Percentiles rank a stretch among this genome's conserved stretches.
These are phyloP conservation scores for Neodiprion lecontei DNA, from an alignment of 1,140 invertebrate genomes.

Conservation along the genomic window DNA sequence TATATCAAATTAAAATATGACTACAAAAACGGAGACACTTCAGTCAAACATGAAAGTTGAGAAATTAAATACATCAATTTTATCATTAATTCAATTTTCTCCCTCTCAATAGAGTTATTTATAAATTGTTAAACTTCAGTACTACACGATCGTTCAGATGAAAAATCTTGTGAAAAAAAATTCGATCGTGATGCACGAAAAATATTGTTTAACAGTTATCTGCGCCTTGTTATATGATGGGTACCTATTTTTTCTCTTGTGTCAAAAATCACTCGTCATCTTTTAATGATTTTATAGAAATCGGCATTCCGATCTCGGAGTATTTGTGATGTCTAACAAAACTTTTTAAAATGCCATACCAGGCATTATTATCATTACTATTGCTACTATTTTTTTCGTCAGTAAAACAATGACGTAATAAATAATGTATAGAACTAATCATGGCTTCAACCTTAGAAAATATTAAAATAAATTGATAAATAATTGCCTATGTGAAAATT, in stretches of 20 bases:
- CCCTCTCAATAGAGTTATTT: background rate
- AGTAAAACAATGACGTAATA: background rate
- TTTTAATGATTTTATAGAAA: background rate
- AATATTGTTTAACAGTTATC: no score
- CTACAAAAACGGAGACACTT: no score
- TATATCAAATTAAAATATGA: no score
- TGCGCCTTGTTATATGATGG: no score
- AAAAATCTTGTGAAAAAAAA: background rate
- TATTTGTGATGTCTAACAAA: background rate
- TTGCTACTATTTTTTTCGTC: background rate
- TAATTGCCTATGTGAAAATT: slow-evolving; percentile 33
- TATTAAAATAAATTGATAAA: slow-evolving; percentile 24
- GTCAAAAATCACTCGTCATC: background rate
- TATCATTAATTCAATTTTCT: background rate
- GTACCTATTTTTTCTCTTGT: background rate
- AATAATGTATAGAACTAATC: background rate
- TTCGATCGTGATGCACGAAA: no score
- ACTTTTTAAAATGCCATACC: background rate
- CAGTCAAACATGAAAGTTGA: no score
- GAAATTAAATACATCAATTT: no score
- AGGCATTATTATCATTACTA: background rate
- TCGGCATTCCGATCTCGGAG: background rate
- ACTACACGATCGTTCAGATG: background rate
- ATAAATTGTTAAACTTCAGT: background rate
- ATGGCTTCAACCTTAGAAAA: background rate